Conservation (phyloP, 2,888 invertebrate genomes). For the Brachycybe producta region DNA sequence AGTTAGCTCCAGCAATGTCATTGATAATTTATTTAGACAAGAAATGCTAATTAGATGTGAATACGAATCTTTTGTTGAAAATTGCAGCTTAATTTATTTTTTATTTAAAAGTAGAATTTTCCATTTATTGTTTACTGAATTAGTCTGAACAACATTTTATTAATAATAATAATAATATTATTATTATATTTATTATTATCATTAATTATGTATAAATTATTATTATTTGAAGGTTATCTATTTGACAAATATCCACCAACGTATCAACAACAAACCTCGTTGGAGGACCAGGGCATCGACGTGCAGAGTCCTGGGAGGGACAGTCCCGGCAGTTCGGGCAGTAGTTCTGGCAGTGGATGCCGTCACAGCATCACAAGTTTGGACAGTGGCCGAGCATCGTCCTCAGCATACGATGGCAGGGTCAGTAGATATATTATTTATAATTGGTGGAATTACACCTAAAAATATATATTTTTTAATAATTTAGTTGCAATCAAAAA, state of each 20-base stretch:
- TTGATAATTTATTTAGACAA: no score
- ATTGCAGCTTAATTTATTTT: no score
- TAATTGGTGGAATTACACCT: neutral
- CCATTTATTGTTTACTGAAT: no score
- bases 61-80: no score
- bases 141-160: no score
- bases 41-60: no score
- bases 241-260: slow-evolving; percentile 33
- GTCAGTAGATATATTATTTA: slow-evolving; percentile 16
- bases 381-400: slow-evolving; percentile 83
- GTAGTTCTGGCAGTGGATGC: slow-evolving; percentile 41
- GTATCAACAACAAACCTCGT: slow-evolving; percentile 65
- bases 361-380: slow-evolving; percentile 71
- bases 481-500: neutral
- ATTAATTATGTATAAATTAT: no score
- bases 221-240: slow-evolving; percentile 12
- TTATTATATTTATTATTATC: no score
- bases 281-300: slow-evolving; percentile 78
- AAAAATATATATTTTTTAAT: neutral
- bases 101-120: no score
- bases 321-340: slow-evolving; percentile 53
- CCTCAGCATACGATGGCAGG: slow-evolving; percentile 30
- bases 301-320: slow-evolving; percentile 79
- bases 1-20: no score
- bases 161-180: no score